Evolutionary conservation across 2,113 vertebrate genomes (phyloP).

Genomic region (Seriola dumerili): DNA sequence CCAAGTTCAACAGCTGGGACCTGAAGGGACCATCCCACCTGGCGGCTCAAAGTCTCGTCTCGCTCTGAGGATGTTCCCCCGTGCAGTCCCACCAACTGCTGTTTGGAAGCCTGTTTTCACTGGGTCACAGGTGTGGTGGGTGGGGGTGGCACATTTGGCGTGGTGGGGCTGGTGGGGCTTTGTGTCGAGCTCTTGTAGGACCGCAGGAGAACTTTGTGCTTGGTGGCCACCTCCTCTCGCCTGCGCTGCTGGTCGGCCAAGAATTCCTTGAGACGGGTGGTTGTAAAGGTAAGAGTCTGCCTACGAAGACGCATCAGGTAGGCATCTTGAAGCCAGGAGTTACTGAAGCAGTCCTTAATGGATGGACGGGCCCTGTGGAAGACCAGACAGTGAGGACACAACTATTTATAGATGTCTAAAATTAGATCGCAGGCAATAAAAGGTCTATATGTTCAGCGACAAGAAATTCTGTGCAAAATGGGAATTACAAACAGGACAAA

Average conservation of each 20-base stretch:
- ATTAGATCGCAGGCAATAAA: background rate
- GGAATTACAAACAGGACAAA: background rate
- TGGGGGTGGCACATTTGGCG: constrained; percentile 72
- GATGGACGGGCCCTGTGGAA: constrained; percentile 93
- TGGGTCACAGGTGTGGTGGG: constrained; percentile 80
- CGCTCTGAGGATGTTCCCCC: background rate
- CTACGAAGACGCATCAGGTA: constrained; percentile 97
- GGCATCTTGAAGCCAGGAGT: constrained; percentile 97
- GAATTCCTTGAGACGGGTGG: constrained; percentile 95
- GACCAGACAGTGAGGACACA: constrained; percentile 21
- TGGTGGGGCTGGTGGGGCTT: constrained; percentile 88
- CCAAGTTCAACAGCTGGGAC: constrained; percentile 46
- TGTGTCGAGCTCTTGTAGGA: constrained; percentile 89
- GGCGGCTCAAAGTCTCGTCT: constrained; percentile 30
- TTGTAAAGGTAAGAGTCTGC: constrained; percentile 98
- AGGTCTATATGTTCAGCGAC: background rate
- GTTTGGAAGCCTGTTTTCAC: constrained; percentile 71
- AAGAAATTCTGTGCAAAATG: background rate
- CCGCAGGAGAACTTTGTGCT: constrained; percentile 98
- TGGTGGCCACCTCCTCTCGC: constrained; percentile 87
- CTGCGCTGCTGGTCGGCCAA: constrained; percentile 92
- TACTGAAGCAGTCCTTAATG: constrained; percentile 94
- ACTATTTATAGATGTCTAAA: constrained; percentile 4
- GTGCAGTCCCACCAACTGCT: constrained; percentile 10
- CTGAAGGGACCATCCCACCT: constrained; percentile 81